Base-by-base conservation (phyloP, 1,140 invertebrate species). In the Calliopsis andreniformis region DNA sequence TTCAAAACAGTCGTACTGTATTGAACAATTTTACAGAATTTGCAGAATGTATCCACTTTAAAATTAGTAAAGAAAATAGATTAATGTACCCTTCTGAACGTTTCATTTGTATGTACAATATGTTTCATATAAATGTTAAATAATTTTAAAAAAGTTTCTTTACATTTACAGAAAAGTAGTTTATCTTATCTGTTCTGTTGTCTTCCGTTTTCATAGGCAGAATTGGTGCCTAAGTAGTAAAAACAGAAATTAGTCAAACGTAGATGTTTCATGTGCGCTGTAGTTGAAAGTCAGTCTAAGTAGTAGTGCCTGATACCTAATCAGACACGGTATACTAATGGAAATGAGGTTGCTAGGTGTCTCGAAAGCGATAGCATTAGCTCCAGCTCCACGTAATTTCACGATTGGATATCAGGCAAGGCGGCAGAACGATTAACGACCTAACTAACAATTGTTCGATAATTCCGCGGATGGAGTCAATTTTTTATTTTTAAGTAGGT, bases 401-500 rank as follows among this genome's bases (percentile, higher is more conserved):
- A n/a, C 30, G 61, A 18, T 10, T 2, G 16, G 6, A 12, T 10
- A 42, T n/a, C 32, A 45, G 16, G 20, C 4, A 10, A 0, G 1
- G 0, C 23, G 35, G 28, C 18, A 30, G 28, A 55, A 39, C 35
- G 35, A 16, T 67, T 67, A 67, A 67, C 64, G 64, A 67, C 49
- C 20, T 28, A 67, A 49, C 32, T 30, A 68, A 55, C 23, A 43
- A 20, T 70, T 47, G n/a, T 14, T 59, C 55, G 55, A 59, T 58
- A 49, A 28, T 43, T 28, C 14, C 23, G 16, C 4, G 28, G 25
- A 70, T 14, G 20, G 55, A 61, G 49, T 70, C 30, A 47, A 59
- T 70, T 70, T 61, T 72, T 70, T 59, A 70, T 72, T 42, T 23
- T 20, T 5, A 72, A 63, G 16, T 42, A 42, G 18, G 59, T 63